phyloP scores from a whole-genome alignment of 2,113 vertebrate species.

The Centropus unirufus region DNA sequence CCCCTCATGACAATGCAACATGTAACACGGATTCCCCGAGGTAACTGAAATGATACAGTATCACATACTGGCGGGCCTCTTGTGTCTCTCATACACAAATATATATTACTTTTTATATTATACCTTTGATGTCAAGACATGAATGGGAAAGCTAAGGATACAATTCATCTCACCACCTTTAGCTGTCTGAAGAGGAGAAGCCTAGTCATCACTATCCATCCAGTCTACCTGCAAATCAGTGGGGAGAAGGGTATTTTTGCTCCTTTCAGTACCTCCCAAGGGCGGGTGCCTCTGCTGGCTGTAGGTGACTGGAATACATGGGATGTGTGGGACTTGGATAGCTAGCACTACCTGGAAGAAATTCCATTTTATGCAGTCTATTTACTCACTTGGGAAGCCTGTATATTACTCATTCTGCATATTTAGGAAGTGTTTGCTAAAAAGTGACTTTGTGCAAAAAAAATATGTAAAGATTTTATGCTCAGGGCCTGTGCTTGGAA shows the following conservation, averaged over 20 bases:
- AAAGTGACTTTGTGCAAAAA: not conserved
- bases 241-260: not conserved
- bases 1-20: not conserved
- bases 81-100: not conserved
- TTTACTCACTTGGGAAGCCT: not conserved
- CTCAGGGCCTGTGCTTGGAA: not conserved
- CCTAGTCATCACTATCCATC: not conserved
- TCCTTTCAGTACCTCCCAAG: accelerated
- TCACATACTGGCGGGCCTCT: accelerated
- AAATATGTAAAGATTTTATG: not conserved
- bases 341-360: not conserved
- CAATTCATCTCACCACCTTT: not conserved
- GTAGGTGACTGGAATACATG: not conserved
- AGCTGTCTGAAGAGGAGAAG: not conserved
- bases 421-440: not conserved
- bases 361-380: not conserved
- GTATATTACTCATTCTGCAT: not conserved
- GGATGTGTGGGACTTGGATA: not conserved
- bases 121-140: not conserved
- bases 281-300: not conserved
- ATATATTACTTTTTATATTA: not conserved
- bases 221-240: not conserved
- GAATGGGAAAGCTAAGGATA: not conserved
- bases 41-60: not conserved
- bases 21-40: not conserved